These are phyloP conservation scores for Tachysurus vachellii DNA, from an alignment of 2,113 vertebrate species.

Conservation along the genomic window DNA sequence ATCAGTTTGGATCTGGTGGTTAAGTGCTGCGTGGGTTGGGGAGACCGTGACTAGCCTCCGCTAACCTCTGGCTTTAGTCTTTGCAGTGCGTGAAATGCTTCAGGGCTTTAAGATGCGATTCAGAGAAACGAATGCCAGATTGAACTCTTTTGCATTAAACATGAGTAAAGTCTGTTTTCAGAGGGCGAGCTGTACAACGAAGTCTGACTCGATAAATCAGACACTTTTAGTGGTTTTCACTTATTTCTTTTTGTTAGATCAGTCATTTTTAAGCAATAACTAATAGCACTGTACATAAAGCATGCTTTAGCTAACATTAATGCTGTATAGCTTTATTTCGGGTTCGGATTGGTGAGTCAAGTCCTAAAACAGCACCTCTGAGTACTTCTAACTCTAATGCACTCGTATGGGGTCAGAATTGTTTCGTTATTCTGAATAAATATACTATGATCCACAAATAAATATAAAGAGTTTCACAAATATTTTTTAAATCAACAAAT, in stretches of 20 bases:
- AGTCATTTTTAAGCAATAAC: neutral
- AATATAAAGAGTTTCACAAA: too few relatives aligned
- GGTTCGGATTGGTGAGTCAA: neutral
- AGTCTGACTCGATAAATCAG: neutral
- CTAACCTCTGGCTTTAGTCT: constrained; percentile 33
- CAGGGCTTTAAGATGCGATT: neutral
- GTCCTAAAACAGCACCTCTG: neutral
- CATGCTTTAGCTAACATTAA: neutral
- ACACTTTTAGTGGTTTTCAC: neutral
- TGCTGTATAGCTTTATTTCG: neutral
- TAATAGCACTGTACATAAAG: neutral
- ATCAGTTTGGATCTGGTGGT: constrained; percentile 37
- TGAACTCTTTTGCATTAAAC: neutral
- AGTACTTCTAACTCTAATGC: neutral
- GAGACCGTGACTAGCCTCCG: neutral
- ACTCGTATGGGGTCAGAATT: too few relatives aligned
- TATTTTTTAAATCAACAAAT: too few relatives aligned
- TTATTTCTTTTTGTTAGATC: neutral
- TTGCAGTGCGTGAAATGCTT: neutral
- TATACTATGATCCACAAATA: too few relatives aligned
- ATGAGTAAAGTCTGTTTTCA: neutral
- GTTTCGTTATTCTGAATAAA: too few relatives aligned
- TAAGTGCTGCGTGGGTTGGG: constrained; percentile 33
- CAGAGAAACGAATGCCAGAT: neutral
- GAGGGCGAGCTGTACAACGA: neutral